Base-by-base conservation (phyloP, 2,888 invertebrate genomes). In the Tolmerus cingulatus region DNA sequence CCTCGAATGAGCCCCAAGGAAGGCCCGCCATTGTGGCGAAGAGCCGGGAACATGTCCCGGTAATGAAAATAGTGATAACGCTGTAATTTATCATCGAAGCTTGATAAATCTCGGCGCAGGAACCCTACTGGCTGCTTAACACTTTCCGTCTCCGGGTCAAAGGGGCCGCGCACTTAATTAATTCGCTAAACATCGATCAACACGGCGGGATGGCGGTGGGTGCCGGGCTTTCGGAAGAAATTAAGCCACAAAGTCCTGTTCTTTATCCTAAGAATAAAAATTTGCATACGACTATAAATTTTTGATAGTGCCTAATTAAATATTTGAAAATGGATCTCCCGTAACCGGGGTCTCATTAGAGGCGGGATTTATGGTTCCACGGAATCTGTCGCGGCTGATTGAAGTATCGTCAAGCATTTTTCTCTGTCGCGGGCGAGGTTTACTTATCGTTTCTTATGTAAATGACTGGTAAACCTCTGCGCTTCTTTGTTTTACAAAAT, bases 281-380 rank as follows among this genome's bases (percentile, higher is more conserved):
- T 84, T 84, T 66, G 84, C 84, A 84, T 84, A 57, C 84, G 74
- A 74, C 84, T 14, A 84, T 84, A 84, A 84, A 84, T 84, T 84
- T 66, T 19, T 30, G 66, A 66, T 74, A 74, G 43, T 84, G 12
- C 66, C 84, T 84, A 84, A 84, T 84, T 84, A 84, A 84, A 84
- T 84, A 84, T 74, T 30, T 19, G 40, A 66, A 66, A 84, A 84
- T 84, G 57, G 84, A 51, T 81, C 37, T 23, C 66, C 40, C n/a
- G 37, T 23, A 74, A 74, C 51, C 23, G 43, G 84, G 16, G 81
- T 40, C 81, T 81, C 81, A 81, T 51, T 81, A 81, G 34, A n/a
- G 51, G 16, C 30, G 34, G 55, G 55, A 81, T 81, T 81, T 81
- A 81, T 81, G 81, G 34, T 55, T 30, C 81, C 81, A 55, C 3